Conservation (phyloP, 2,888 invertebrate genomes). For the Sclerodermus sp. region DNA sequence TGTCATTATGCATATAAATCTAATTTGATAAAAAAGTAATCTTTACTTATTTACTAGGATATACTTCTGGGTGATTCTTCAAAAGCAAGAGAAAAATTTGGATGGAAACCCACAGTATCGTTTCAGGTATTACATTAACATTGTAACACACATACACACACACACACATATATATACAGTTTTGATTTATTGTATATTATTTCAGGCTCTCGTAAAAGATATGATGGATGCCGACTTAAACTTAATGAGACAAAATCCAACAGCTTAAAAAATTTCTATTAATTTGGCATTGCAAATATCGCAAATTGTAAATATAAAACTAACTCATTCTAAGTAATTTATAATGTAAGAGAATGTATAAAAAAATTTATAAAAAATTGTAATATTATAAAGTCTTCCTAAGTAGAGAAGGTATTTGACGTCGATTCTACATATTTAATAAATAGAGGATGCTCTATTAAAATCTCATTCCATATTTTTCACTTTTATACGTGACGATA, state of each 20-base stretch:
- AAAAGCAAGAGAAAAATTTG: conserved; percentile 84
- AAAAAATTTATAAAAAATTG: background rate
- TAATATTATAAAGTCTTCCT: too few species aligned
- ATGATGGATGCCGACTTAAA: conserved; percentile 92
- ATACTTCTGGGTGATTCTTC: conserved; percentile 89
- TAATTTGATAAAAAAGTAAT: conserved; percentile 6
- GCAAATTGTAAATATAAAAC: background rate
- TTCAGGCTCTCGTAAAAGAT: conserved; percentile 80
- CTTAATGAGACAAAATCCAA: conserved; percentile 89
- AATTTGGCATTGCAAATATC: too few species aligned
- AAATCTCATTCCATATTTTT: too few species aligned
- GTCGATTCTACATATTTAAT: too few species aligned
- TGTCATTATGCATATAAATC: conserved; percentile 4
- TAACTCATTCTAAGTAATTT: background rate
- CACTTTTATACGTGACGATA: too few species aligned
- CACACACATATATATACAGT: too few species aligned
- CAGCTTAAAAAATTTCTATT: conserved; percentile 64
- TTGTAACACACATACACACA: too few species aligned
- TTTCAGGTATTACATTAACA: conserved; percentile 61
- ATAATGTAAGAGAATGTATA: background rate
- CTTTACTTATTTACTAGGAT: conserved; percentile 63
- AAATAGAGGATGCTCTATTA: too few species aligned
- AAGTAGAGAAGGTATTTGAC: too few species aligned
- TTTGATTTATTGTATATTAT: conserved; percentile 6
- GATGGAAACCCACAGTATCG: conserved; percentile 84